A percentile compares a stretch with the other conserved stretches of the same genome.
Conservation (phyloP, 1,140 invertebrate genomes). For the Drosophila takahashii region DNA sequence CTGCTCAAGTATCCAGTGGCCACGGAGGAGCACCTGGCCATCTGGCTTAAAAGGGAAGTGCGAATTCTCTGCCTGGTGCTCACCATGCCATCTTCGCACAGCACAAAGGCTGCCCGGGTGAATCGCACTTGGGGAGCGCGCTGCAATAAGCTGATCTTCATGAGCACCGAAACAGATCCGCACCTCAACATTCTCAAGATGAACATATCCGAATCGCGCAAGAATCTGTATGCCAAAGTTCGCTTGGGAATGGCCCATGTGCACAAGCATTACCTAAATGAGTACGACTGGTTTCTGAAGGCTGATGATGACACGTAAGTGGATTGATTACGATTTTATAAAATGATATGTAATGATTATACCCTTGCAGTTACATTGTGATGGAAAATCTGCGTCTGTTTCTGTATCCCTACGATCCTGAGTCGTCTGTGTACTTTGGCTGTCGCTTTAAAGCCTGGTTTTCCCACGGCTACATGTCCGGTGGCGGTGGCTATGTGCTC, state of each 20-base stretch:
- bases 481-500: constrained; percentile 95
- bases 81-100: constrained; percentile 5
- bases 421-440: constrained; percentile 93
- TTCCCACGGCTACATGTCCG: constrained; percentile 95
- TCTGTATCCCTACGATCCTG: constrained; percentile 89
- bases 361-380: constrained; percentile 90
- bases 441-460: constrained; percentile 90
- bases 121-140: constrained; percentile 94
- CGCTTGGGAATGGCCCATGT: constrained; percentile 95
- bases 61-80: constrained; percentile 25
- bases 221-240: constrained; percentile 96
- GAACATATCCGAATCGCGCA: constrained; percentile 92
- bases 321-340: neutral
- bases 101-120: constrained; percentile 3
- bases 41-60: constrained; percentile 8
- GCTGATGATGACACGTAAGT: constrained; percentile 91
- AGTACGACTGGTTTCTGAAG: constrained; percentile 96
- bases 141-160: constrained; percentile 95
- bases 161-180: constrained; percentile 91
- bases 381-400: constrained; percentile 96
- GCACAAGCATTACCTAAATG: constrained; percentile 91
- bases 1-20: constrained; percentile 2
- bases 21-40: constrained; percentile 13
- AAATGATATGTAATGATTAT: too few species aligned
- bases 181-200: constrained; percentile 88